Conservation (phyloP, 2,113 vertebrate species). For the Plotosus lineatus region DNA sequence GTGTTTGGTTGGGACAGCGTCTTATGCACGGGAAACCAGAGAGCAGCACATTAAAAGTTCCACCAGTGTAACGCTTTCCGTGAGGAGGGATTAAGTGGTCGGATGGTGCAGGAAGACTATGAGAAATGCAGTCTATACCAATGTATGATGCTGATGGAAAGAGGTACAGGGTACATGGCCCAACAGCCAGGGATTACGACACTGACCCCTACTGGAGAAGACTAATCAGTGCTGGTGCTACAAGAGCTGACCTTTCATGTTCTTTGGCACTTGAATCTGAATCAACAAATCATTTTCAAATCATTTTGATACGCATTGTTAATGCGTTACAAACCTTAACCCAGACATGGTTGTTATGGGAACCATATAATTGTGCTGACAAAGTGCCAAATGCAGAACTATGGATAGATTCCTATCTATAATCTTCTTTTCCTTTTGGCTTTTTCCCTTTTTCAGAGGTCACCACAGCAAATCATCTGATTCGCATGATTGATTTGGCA, state of each 20-base stretch:
- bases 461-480: no score
- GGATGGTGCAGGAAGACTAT: conserved; percentile 50
- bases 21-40: conserved; percentile 64
- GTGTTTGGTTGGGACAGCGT: conserved; percentile 63
- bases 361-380: background rate
- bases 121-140: conserved; percentile 9
- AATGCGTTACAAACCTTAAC: background rate
- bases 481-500: no score
- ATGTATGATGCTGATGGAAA: conserved; percentile 25
- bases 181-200: conserved; percentile 22
- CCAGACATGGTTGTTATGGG: background rate
- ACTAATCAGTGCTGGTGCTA: background rate
- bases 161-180: conserved; percentile 7
- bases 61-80: conserved; percentile 72
- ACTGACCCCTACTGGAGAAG: conserved; percentile 54
- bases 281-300: background rate
- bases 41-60: conserved; percentile 73
- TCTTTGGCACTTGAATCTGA: background rate
- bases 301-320: background rate
- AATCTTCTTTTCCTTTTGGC: no score
- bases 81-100: conserved; percentile 62
- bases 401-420: background rate
- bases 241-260: background rate
- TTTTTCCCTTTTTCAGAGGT: no score
- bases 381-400: background rate